These are phyloP conservation scores for Hemibagrus guttatus DNA, from an alignment of 2,797 vertebrate species.

Conservation along the genomic window DNA sequence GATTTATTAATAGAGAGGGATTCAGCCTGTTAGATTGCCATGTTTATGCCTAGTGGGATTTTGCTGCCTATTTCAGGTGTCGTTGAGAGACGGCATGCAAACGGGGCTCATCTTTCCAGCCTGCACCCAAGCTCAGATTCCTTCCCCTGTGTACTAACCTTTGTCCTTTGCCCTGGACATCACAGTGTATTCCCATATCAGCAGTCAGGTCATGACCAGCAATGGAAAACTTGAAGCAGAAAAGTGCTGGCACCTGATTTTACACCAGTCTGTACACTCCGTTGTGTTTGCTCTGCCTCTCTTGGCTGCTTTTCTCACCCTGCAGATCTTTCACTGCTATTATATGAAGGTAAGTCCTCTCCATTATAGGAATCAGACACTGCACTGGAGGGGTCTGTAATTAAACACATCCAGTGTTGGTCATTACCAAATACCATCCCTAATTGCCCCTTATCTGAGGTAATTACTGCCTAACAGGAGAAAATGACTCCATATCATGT, in stretches of 20 bases:
- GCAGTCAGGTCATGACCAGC: conserved; percentile 54
- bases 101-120: conserved; percentile 72
- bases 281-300: conserved; percentile 38
- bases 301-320: conserved; percentile 54
- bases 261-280: conserved; percentile 42
- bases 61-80: conserved; percentile 69
- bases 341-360: conserved; percentile 64
- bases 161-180: conserved; percentile 65
- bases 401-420: conserved; percentile 79
- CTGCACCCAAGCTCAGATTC: conserved; percentile 65
- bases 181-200: conserved; percentile 60
- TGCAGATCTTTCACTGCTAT: conserved; percentile 59
- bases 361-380: conserved; percentile 72
- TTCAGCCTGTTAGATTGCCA: conserved; percentile 54
- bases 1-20: conserved; percentile 56
- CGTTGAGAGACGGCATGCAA: conserved; percentile 61
- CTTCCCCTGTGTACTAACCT: conserved; percentile 68
- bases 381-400: conserved; percentile 72
- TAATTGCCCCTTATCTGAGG: conserved; percentile 80
- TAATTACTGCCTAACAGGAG: conserved; percentile 73
- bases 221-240: conserved; percentile 29
- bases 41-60: conserved; percentile 63
- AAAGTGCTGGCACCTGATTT: conserved; percentile 28
- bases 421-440: conserved; percentile 79
- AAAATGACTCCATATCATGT: conserved; percentile 63